Base-by-base conservation (phyloP, 2,888 invertebrate species). In the Cryptus armator region DNA sequence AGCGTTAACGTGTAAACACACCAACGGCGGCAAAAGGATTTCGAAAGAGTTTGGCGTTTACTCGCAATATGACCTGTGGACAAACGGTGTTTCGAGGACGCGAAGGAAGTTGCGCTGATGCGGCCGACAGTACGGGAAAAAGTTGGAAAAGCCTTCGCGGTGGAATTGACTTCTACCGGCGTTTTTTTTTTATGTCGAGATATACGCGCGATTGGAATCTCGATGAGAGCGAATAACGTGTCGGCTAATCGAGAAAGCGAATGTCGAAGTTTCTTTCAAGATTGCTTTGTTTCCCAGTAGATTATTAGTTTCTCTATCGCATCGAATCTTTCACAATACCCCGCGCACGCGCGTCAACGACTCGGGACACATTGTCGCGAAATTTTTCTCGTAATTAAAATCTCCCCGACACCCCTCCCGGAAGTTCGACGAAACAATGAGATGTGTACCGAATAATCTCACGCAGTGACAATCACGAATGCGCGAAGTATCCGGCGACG, bases 91-190 rank as follows among this genome's bases (percentile, higher is more conserved):
- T 79, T 79, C 76, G 79, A 76, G 79, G 79, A 64, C 78, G 76
- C 70, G 62, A 62, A 71, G 82, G 85, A 85, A 71, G 66, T 82
- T 85, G 79, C 85, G 62, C 59, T 72, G 75, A 44, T 43, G 72
- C 24, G 14, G 62, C 24, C 9, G 92, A 87, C 92, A 91, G 89
- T 4, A 89, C 86, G 43, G 75, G 16, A 83, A 86, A 84, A 81
- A 32, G 59, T 75, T 37, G 80, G 85, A 76, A 80, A 80, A 80
- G 14, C 59, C 68, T 46, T 71, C 56, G 19, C 48, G 71, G 56
- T 44, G 44, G 48, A n/a, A 37, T 53, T 62, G 44, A 75, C 16
- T 62, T 24, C 24, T 62, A 59, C 46, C 24, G 14, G n/a, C 4
- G 46, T 12, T 46, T 74, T 62, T 46, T 56, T 19, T n/a, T 59